phyloP scores from a whole-genome alignment of 2,797 vertebrate species.

The Acomys russatus region DNA sequence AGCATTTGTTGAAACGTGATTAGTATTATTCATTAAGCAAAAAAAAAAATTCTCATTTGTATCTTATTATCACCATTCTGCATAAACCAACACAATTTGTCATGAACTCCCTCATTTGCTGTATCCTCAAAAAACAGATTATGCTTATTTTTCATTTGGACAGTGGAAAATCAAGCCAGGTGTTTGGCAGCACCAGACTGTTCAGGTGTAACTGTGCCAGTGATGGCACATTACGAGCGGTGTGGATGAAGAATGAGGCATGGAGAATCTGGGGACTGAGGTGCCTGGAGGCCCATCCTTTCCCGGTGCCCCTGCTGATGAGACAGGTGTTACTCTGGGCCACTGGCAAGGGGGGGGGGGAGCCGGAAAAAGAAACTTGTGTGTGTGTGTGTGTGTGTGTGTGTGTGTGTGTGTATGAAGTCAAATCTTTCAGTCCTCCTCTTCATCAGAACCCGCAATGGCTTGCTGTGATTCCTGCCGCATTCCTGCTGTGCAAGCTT shows the following conservation, averaged over 20 bases:
- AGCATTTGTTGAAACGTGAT: constrained; percentile 92
- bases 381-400: too few relatives aligned
- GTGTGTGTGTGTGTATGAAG: constrained; percentile 76
- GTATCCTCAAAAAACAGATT: constrained; percentile 99
- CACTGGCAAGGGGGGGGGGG: constrained; percentile 58
- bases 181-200: constrained; percentile 99
- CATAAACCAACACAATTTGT: constrained; percentile 99
- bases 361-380: constrained; percentile 82
- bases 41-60: constrained; percentile 90
- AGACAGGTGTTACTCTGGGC: constrained; percentile 89
- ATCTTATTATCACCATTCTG: constrained; percentile 94
- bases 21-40: constrained; percentile 93
- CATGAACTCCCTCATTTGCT: constrained; percentile 99
- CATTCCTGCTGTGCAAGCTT: not conserved
- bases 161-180: constrained; percentile 99
- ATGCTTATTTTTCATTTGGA: constrained; percentile 99
- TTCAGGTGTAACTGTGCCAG: constrained; percentile 99
- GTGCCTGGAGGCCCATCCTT: constrained; percentile 96
- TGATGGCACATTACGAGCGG: constrained; percentile 99
- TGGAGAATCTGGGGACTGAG: constrained; percentile 96
- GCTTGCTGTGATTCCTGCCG: constrained; percentile 67
- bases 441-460: constrained; percentile 75
- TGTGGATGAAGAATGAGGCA: constrained; percentile 99
- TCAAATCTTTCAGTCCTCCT: constrained; percentile 87
- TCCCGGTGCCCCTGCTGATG: constrained; percentile 93